Percentiles rank a stretch among this genome's conserved stretches.
Conservation (phyloP, 2,888 invertebrate genomes). For the Trilocha varians region DNA sequence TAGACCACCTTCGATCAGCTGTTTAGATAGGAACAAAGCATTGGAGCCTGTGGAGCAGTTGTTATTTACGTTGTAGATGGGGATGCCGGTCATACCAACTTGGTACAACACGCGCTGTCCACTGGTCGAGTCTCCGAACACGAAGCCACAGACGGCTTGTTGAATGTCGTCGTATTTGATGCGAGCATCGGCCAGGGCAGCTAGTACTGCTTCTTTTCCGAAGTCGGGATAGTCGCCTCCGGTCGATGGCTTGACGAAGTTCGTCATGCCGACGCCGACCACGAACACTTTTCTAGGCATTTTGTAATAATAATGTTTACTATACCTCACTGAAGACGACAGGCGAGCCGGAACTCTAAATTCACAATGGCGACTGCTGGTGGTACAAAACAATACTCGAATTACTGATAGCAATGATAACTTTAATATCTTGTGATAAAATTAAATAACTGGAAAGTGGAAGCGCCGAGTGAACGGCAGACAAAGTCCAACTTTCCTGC, state of each 20-base stretch:
- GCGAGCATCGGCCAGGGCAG: conserved; percentile 89
- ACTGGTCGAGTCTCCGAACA: conserved; percentile 95
- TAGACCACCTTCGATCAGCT: conserved; percentile 90
- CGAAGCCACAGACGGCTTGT: conserved; percentile 94
- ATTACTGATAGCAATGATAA: conserved; percentile 2
- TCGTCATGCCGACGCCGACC: conserved; percentile 98
- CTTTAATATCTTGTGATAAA: conserved; percentile 4
- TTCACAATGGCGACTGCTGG: conserved; percentile 18
- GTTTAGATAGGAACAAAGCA: conserved; percentile 91
- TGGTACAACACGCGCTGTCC: conserved; percentile 97
- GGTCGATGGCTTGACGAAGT: conserved; percentile 96
- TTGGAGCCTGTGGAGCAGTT: conserved; percentile 98
- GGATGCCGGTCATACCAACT: conserved; percentile 96
- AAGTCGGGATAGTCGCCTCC: conserved; percentile 95
- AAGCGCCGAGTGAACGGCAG: not conserved
- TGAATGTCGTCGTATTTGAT: conserved; percentile 84
- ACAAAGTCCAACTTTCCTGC: conserved; percentile 4
- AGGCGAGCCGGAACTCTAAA: conserved; percentile 32
- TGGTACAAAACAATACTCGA: conserved; percentile 7
- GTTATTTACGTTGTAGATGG: conserved; percentile 98
- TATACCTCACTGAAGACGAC: conserved; percentile 24
- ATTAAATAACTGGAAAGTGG: not conserved
- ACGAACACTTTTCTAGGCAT: conserved; percentile 83
- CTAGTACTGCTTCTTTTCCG: conserved; percentile 92
- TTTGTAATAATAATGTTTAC: conserved; percentile 46